These are phyloP conservation scores for Onychostruthus taczanowskii DNA, from an alignment of 2,113 vertebrate genomes.

Conservation along the genomic window DNA sequence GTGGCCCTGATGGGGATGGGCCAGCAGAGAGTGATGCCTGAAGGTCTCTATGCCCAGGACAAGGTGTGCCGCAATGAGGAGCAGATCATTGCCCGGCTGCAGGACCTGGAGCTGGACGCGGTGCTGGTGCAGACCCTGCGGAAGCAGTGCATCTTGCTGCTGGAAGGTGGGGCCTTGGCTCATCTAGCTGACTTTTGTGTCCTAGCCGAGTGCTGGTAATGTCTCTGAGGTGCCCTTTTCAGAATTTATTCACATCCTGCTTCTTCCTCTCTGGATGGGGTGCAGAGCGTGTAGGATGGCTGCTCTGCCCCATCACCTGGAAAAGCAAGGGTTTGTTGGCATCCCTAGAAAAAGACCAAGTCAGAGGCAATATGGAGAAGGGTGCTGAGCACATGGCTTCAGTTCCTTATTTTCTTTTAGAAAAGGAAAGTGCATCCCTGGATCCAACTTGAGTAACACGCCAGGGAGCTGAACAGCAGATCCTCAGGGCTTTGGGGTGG, in stretches of 20 bases:
- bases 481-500: background rate
- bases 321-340: background rate
- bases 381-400: background rate
- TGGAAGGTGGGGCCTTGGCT: slow-evolving; percentile 83
- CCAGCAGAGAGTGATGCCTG: slow-evolving; percentile 97
- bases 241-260: background rate
- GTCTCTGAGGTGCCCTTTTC: background rate
- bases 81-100: slow-evolving; percentile 91
- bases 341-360: background rate
- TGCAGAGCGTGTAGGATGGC: background rate
- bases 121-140: slow-evolving; percentile 89
- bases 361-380: background rate
- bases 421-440: background rate
- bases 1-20: slow-evolving; percentile 98
- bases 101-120: slow-evolving; percentile 92
- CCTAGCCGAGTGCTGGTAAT: background rate
- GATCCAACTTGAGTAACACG: background rate
- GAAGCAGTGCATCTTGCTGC: slow-evolving; percentile 91
- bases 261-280: background rate
- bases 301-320: background rate
- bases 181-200: background rate
- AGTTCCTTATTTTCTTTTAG: background rate
- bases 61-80: slow-evolving; percentile 98
- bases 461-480: background rate
- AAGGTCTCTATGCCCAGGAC: slow-evolving; percentile 95